Evolutionary conservation across 2,113 vertebrate species (phyloP).

Genomic region (Phyllostomus hastatus): DNA sequence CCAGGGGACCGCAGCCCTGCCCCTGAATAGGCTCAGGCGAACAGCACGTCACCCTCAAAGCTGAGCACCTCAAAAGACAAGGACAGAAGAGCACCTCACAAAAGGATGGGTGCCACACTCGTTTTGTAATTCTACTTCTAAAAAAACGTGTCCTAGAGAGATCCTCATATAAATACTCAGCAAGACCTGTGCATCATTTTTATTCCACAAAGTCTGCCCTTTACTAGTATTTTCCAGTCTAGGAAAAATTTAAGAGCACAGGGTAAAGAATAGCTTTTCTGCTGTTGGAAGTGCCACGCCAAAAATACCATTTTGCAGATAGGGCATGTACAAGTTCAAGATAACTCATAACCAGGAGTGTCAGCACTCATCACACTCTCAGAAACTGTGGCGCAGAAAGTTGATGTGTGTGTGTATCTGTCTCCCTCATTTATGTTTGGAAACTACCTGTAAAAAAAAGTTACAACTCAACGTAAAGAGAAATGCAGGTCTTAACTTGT

Average conservation of each 20-base stretch:
- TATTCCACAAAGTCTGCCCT: not conserved
- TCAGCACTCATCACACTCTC: not conserved
- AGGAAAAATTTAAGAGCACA: not conserved
- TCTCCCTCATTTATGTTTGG: not conserved
- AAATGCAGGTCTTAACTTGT: not conserved
- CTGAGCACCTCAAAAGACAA: not conserved
- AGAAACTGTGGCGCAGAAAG: not conserved
- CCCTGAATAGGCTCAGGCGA: not conserved
- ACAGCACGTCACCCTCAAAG: not conserved
- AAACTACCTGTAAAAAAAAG: not conserved
- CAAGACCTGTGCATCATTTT: not conserved
- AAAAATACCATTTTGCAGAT: not conserved
- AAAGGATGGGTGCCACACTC: not conserved
- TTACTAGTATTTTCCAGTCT: not conserved
- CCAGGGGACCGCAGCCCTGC: not conserved
- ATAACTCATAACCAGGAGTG: not conserved
- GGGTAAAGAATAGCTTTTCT: not conserved
- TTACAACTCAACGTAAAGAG: not conserved
- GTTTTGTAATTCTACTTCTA: not conserved
- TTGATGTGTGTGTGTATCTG: not conserved
- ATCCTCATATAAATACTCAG: not conserved
- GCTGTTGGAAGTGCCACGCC: not conserved
- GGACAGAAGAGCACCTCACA: not conserved
- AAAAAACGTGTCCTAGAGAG: not conserved
- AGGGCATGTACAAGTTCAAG: not conserved